Percentiles rank a stretch among this genome's conserved stretches.
Evolutionary conservation across 37 sponge, comb jelly and placozoan genomes (phyloP).

Genomic region (Bolinopsis microptera): DNA sequence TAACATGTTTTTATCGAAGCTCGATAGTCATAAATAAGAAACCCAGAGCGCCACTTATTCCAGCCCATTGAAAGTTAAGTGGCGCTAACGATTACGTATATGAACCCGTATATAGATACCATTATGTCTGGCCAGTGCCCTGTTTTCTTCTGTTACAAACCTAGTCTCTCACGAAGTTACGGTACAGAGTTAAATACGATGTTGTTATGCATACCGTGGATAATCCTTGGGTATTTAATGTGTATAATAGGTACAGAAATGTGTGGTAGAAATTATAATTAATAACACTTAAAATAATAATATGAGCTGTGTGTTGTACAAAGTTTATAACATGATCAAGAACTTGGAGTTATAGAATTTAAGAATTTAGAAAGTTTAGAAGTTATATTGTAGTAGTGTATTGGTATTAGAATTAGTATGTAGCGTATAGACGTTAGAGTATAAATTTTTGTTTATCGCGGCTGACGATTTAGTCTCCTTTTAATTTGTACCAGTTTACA

Average conservation of each 20-base stretch:
- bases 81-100: too few relatives aligned
- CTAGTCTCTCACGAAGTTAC: too few relatives aligned
- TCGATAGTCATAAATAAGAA: background rate
- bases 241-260: background rate
- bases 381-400: background rate
- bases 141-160: too few relatives aligned
- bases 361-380: too few relatives aligned
- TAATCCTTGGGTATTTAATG: background rate
- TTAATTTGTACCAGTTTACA: background rate
- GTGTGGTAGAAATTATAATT: background rate
- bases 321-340: background rate
- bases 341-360: background rate
- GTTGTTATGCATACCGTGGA: background rate
- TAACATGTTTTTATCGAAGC: constrained; percentile 62
- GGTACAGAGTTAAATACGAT: too few relatives aligned
- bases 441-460: background rate
- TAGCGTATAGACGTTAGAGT: background rate
- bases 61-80: too few relatives aligned
- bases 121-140: too few relatives aligned
- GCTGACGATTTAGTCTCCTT: background rate
- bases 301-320: background rate
- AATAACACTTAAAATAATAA: too few relatives aligned
- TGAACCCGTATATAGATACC: too few relatives aligned
- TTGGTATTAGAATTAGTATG: background rate
- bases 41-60: too few relatives aligned